A percentile compares a stretch with the other conserved stretches of the same genome.
phyloP scores from a whole-genome alignment of 1,140 invertebrate species.

The Gryllus bimaculatus region DNA sequence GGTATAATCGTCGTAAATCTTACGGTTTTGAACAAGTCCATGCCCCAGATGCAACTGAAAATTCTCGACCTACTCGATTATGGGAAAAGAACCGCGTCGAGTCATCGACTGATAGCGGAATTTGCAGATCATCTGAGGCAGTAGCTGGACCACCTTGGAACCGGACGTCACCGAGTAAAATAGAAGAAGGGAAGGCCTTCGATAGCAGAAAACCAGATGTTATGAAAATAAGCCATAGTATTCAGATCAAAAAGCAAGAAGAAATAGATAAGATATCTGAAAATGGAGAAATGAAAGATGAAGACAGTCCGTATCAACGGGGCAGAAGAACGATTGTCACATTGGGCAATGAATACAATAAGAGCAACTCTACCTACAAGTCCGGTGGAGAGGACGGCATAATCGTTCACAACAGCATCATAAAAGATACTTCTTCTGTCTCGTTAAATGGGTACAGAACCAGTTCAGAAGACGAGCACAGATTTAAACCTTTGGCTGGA shows the following conservation, averaged over 20 bases:
- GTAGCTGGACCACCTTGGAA: conserved; percentile 25
- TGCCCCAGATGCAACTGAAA: conserved; percentile 25
- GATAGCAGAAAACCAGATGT: not conserved
- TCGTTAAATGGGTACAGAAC: not conserved
- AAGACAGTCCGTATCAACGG: conserved; percentile 11
- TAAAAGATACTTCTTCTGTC: not conserved
- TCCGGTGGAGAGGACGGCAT: not conserved
- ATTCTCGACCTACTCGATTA: conserved; percentile 17
- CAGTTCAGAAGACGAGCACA: not conserved
- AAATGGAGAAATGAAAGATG: conserved; percentile 14
- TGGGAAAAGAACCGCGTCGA: conserved; percentile 23
- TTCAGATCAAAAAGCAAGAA: conserved; percentile 9
- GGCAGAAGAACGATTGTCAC: conserved; percentile 24
- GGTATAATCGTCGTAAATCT: conserved; percentile 58
- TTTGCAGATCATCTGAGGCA: conserved; percentile 56
- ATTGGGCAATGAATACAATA: conserved; percentile 13
- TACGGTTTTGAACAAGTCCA: conserved; percentile 62
- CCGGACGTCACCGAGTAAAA: not conserved
- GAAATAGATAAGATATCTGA: conserved; percentile 2
- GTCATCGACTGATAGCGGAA: conserved; percentile 57
- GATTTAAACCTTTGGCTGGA: not conserved
- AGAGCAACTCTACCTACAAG: not conserved
- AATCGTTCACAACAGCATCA: not conserved
- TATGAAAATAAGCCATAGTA: conserved; percentile 4
- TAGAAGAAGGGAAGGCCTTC: not conserved